Conservation (phyloP, 2,888 invertebrate species). For the Gnatocerus cornutus region DNA sequence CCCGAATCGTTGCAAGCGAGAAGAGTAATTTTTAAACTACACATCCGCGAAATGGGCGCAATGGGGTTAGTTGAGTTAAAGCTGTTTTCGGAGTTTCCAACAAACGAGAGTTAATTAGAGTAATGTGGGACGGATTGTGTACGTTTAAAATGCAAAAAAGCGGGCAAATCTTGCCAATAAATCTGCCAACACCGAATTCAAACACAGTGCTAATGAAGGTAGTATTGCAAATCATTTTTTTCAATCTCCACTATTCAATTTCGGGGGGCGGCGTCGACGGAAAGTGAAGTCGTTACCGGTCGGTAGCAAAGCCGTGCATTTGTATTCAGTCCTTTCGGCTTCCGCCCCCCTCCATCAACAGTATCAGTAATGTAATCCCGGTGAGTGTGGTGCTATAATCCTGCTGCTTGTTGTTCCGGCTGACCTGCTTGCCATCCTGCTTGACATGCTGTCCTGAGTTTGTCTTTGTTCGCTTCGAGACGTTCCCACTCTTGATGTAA, state of each 20-base stretch:
- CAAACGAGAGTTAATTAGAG: conserved; percentile 54
- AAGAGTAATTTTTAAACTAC: conserved; percentile 56
- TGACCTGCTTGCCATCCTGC: conserved; percentile 57
- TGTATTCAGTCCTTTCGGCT: conserved; percentile 56
- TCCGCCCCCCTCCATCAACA: conserved; percentile 57
- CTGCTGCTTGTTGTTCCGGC: conserved; percentile 57
- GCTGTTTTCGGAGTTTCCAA: conserved; percentile 53
- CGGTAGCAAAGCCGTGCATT: conserved; percentile 52
- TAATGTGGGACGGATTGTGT: conserved; percentile 46
- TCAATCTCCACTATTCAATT: neutral
- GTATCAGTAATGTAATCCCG: conserved; percentile 60
- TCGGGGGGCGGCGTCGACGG: conserved; percentile 26
- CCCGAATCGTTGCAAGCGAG: conserved; percentile 46
- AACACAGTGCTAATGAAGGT: conserved; percentile 54
- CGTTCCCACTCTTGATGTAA: conserved; percentile 43
- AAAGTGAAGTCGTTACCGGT: conserved; percentile 50
- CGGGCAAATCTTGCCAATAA: conserved; percentile 27
- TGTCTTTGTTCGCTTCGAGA: conserved; percentile 51
- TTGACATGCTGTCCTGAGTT: conserved; percentile 54
- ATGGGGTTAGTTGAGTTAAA: conserved; percentile 54
- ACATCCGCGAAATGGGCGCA: conserved; percentile 55
- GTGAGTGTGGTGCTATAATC: conserved; percentile 57
- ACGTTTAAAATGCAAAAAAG: conserved; percentile 38
- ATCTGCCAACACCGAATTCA: conserved; percentile 46
- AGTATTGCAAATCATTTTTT: neutral